Base-by-base conservation (phyloP, 2,888 invertebrate genomes). In the Coenonympha arcania region DNA sequence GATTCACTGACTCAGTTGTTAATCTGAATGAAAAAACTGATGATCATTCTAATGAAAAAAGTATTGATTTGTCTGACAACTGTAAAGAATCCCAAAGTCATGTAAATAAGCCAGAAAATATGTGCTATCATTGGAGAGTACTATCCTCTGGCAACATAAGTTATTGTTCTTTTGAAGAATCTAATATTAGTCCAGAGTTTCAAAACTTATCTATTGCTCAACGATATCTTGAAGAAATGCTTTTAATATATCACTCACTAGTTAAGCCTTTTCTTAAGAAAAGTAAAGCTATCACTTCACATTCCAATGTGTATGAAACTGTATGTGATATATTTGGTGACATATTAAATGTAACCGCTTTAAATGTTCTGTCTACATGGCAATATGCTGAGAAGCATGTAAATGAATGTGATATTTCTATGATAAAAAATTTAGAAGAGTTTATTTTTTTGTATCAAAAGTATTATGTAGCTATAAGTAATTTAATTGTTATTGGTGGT, bases 401-500 rank as follows among this genome's bases (percentile, higher is more conserved):
- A 65, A 87, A 87, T 48, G 89, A 91, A 63, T 88, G 89, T 70
- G 91, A 92, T 79, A 88, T 93, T 66, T 81, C 90, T 42, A 88
- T 92, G 64, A 87, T 93, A 61, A 90, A 90, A 68, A 89, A 90
- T 77, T 87, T 90, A 68, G 91, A 92, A 65, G 93, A 93, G 76
- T 90, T 89, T 76, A 89, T 92, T 67, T 88, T 89, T 68, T 87
- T 92, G 55, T 93, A 92, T 71, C 91, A 89, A 72, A 89, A 88
- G 71, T 93, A 93, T 83, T 87, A 91, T 37, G 86, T 90, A 75
- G 88, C 89, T 62, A 87, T 92, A 70, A 92, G 92, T 74, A 91
- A 93, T 87, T 87, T 92, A 56, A 90, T 91, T 66, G 91, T 92
- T 60, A 86, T 92, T 55, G 89, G 91, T 65, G 93, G 92, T 26